Conservation (phyloP, 2,888 invertebrate species). For the Apamea epomidion region DNA sequence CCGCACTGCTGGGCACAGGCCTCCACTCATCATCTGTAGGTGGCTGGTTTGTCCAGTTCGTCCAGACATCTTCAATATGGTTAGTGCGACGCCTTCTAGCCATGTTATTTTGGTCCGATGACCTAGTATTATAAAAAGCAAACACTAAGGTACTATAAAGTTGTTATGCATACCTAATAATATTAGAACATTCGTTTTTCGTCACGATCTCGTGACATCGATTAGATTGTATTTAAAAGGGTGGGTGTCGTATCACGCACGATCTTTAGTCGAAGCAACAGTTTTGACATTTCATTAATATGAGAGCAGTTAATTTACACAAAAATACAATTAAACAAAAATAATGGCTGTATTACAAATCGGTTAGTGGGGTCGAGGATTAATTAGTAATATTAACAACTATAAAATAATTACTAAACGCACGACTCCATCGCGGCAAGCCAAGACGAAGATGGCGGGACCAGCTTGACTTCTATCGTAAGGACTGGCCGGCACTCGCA, state of each 20-base stretch:
- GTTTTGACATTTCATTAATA: constrained; percentile 14
- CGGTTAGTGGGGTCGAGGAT: background rate
- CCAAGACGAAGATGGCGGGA: no score
- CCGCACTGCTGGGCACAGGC: no score
- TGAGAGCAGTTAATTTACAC: constrained; percentile 1
- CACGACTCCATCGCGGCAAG: no score
- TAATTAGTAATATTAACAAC: no score
- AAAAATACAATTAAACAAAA: background rate
- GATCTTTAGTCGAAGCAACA: background rate
- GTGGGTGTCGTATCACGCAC: constrained; percentile 26
- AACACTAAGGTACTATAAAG: background rate
- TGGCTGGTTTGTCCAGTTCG: background rate
- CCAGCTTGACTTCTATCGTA: no score
- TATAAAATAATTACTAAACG: no score
- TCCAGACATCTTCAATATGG: background rate
- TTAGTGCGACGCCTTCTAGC: background rate
- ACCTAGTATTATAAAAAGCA: background rate
- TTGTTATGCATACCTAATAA: background rate
- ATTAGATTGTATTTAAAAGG: constrained; percentile 16
- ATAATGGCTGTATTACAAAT: background rate
- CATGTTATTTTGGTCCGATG: background rate
- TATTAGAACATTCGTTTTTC: background rate
- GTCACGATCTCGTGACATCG: constrained; percentile 45
- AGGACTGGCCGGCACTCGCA: no score
- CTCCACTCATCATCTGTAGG: no score